Base-by-base conservation (phyloP, 35 echinoderm and acorn worm species). In the Heliocidaris erythrogramma region DNA sequence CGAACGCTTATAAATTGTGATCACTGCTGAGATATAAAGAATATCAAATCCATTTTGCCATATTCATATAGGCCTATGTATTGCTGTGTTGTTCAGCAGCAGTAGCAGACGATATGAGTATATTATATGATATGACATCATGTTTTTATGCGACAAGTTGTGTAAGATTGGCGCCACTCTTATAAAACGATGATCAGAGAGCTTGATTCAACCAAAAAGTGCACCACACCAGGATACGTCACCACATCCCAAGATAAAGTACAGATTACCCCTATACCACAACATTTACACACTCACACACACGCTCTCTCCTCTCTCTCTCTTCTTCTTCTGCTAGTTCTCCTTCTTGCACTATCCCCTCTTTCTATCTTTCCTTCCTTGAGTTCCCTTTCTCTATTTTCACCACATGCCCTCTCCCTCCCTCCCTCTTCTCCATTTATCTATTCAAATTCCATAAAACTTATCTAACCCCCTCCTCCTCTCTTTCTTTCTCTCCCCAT, bases 101-200 rank as follows among this genome's bases (percentile, higher is more conserved):
- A 21, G 27, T 8, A 78, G 27, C 27, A 27, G 21, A 78, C 65
- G 65, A n/a, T 18, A 1, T 24, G 16, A 24, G 61, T n/a, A 42
- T 42, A 42, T 42, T 42, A 42, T 78, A 78, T 78, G 65, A 78
- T 78, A 78, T 78, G 65, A 78, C 65, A 78, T 78, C 65, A 78
- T 24, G 65, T 78, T 78, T 78, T n/a, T 78, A 24, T 78, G 17
- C 65, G 21, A 78, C 17, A 78, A 78, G 65, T 78, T 27, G 65
- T 78, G 65, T 78, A n/a, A 27, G 65, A 27, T 78, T n/a, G 65
- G 65, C 65, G 65, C 65, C 65, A 78, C 65, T 78, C 65, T 78
- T 78, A 78, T 78, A 78, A 78, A 78, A 78, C 27, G 65, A 78
- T 78, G 65, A 78, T 78, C 65, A 78, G 65, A 21, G 65, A 78